A percentile compares a stretch with the other conserved stretches of the same genome.
Conservation (phyloP, 1,140 invertebrate species). For the Trissolcus basalis region DNA sequence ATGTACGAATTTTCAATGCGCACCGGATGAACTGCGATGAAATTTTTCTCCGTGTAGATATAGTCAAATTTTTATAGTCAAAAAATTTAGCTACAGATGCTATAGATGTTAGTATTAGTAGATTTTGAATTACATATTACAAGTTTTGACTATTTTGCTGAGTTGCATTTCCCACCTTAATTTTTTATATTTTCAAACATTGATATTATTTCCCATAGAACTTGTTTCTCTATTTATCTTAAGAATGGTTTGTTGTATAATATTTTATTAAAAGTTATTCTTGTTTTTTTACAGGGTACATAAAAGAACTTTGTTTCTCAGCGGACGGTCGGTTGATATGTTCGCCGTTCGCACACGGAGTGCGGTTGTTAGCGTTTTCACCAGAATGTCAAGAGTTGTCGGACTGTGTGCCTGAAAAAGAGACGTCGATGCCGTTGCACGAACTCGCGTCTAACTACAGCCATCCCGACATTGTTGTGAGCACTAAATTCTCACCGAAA, state of each 20-base stretch:
- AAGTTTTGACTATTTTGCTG: too few relatives aligned
- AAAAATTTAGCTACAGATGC: too few relatives aligned
- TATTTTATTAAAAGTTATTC: neutral
- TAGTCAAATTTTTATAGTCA: too few relatives aligned
- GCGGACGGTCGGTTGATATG: slow-evolving; percentile 91
- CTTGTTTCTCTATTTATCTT: too few relatives aligned
- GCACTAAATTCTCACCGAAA: slow-evolving; percentile 92
- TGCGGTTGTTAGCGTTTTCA: slow-evolving; percentile 88
- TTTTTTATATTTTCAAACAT: too few relatives aligned
- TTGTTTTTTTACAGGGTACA: slow-evolving; percentile 77
- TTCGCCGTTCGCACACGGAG: slow-evolving; percentile 90
- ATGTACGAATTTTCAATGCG: too few relatives aligned
- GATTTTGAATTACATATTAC: too few relatives aligned
- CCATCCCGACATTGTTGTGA: slow-evolving; percentile 90
- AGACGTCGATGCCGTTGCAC: slow-evolving; percentile 75
- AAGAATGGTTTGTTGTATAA: neutral
- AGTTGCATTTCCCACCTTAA: too few relatives aligned
- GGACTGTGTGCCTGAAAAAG: slow-evolving; percentile 78
- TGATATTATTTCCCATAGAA: too few relatives aligned
- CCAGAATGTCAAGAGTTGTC: slow-evolving; percentile 87
- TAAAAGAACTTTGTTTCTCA: slow-evolving; percentile 92
- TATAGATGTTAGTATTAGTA: too few relatives aligned
- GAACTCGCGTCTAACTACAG: slow-evolving; percentile 83
- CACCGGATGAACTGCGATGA: too few relatives aligned
- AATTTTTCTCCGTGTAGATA: too few relatives aligned